A percentile compares a stretch with the other conserved stretches of the same genome.
Evolutionary conservation across 2,888 invertebrate genomes (phyloP).

Genomic region (Seira ritae): DNA sequence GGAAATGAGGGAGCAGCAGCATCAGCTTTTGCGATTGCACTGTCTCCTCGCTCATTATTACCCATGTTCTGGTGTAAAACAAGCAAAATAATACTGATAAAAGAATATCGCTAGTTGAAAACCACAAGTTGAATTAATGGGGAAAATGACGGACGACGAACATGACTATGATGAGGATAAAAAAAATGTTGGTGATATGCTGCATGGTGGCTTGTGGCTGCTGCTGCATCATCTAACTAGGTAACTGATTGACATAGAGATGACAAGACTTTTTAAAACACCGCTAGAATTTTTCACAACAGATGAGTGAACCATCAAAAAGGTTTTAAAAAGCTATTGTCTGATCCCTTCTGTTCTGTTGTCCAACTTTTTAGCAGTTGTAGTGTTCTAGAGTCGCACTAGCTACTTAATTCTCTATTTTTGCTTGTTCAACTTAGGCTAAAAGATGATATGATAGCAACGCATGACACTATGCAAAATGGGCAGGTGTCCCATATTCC

Average conservation of each 20-base stretch:
- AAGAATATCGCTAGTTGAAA: constrained; percentile 14
- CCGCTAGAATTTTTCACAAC: neutral
- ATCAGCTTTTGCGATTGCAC: neutral
- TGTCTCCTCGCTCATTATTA: neutral
- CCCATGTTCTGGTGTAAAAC: neutral
- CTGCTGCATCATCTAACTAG: neutral
- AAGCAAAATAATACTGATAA: constrained; percentile 6
- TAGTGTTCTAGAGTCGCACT: too few relatives aligned
- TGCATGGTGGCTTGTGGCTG: neutral
- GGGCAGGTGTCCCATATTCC: too few relatives aligned
- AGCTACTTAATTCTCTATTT: too few relatives aligned
- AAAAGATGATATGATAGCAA: too few relatives aligned
- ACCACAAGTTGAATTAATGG: constrained; percentile 40
- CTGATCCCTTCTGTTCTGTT: too few relatives aligned
- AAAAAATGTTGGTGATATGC: neutral
- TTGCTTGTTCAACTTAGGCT: too few relatives aligned
- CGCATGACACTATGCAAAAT: too few relatives aligned
- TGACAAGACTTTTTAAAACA: neutral
- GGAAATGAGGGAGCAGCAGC: neutral
- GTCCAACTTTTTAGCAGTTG: too few relatives aligned
- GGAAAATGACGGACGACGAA: constrained; percentile 21
- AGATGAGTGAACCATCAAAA: too few relatives aligned
- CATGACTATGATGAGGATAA: constrained; percentile 20
- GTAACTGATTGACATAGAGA: neutral
- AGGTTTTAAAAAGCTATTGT: too few relatives aligned